Base-by-base conservation (phyloP, 2,797 vertebrate genomes). In the Paramormyrops hopkinsi region DNA sequence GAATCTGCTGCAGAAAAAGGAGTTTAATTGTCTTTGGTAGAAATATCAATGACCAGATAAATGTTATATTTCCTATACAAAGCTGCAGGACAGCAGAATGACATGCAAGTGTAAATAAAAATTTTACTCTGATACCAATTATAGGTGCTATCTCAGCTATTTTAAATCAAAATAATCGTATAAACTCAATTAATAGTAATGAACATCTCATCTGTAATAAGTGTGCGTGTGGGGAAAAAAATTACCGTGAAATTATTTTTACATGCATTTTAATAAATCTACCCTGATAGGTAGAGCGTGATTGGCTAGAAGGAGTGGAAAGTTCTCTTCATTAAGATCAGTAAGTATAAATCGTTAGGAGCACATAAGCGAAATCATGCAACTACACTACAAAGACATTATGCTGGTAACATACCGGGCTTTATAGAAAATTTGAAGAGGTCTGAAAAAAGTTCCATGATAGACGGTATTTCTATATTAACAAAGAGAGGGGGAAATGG, bases 391-490 rank as follows among this genome's bases (percentile, higher is more conserved):
- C 37, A 33, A 86, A 86, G 79, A 48, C 44, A 65, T 51, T 46
- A 44, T 56, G 50, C 88, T 56, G 88, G 84, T 5, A 87, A 93
- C 93, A 89, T 93, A 93, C 93, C 93, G 92, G 82, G 89, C 90
- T 92, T 92, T 93, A 93, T 89, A 92, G 92, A 93, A 93, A 93
- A 92, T 92, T 22, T 93, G 92, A 84, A 93, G 92, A 90, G 92
- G 92, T 92, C 17, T 91, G 91, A 92, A 93, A 62, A 93, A 90
- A 92, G 88, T 90, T 89, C 93, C 91, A 91, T 93, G 91, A 91
- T 88, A 92, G 76, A 89, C 33, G 88, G 90, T 91, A 91, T 92
- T 90, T 91, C 93, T 93, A 92, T 90, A 91, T 91, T 91, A 90
- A 92, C 84, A 86, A 44, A 90, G 88, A 88, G 56, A 89, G 29